Conservation (phyloP, 2,113 vertebrate species). For the Centropus unirufus region DNA sequence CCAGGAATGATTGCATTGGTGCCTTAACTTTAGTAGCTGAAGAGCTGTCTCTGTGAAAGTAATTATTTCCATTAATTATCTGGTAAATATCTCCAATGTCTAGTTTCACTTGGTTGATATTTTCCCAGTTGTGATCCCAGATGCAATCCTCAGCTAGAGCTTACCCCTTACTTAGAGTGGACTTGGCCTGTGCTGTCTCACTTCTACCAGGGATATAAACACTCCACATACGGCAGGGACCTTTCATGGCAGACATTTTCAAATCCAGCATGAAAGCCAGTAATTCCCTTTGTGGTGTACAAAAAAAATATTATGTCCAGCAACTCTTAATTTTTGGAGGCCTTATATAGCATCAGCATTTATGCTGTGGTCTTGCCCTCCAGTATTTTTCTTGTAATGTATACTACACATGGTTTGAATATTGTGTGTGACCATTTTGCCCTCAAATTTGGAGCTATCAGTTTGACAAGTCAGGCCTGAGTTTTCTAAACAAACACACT, state of each 20-base stretch:
- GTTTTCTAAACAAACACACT: slow-evolving; percentile 32
- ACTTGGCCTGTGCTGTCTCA: not conserved
- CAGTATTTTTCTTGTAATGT: not conserved
- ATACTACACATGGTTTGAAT: not conserved
- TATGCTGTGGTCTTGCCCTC: not conserved
- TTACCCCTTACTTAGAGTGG: not conserved
- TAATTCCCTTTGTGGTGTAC: not conserved
- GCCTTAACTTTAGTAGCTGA: not conserved
- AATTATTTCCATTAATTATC: not conserved
- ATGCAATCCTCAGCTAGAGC: not conserved
- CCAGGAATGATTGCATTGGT: not conserved
- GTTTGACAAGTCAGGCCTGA: not conserved
- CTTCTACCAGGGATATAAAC: not conserved
- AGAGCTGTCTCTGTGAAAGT: not conserved
- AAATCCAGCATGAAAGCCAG: slow-evolving; percentile 7
- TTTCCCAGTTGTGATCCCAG: not conserved
- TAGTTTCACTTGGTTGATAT: not conserved
- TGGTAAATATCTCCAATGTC: not conserved
- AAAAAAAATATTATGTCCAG: not conserved
- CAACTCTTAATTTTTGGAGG: not conserved
- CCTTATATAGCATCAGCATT: not conserved
- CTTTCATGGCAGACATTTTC: not conserved
- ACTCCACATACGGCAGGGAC: not conserved
- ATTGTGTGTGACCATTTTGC: not conserved
- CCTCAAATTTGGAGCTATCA: slow-evolving; percentile 8